Evolutionary conservation across 2,113 vertebrate species (phyloP).

Genomic region (Myotis brandtii): DNA sequence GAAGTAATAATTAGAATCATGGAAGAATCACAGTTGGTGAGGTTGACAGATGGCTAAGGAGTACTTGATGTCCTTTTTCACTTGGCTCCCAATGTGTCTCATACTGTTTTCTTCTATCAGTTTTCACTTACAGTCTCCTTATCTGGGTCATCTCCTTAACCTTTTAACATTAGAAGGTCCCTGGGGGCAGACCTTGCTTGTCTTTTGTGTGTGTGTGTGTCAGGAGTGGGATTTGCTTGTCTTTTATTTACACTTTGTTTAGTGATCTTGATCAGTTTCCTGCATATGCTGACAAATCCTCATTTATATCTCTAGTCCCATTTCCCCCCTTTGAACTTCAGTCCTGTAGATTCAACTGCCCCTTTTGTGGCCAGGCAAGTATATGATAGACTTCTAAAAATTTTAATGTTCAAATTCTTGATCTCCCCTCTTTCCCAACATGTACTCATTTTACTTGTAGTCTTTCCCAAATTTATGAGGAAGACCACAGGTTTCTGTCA

Average conservation of each 20-base stretch:
- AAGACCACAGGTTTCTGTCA: not conserved
- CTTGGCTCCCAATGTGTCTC: fast-evolving
- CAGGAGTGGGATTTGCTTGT: not conserved
- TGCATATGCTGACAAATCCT: not conserved
- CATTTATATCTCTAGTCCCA: not conserved
- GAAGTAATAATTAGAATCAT: too few relatives aligned
- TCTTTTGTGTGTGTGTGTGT: not conserved
- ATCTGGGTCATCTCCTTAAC: not conserved
- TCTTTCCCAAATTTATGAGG: not conserved
- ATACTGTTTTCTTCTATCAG: not conserved
- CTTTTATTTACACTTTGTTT: not conserved
- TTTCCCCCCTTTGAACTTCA: not conserved
- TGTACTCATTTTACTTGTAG: not conserved
- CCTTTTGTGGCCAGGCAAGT: not conserved
- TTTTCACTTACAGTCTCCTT: not conserved
- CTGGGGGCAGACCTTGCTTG: not conserved
- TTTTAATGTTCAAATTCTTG: not conserved
- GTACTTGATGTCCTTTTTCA: not conserved
- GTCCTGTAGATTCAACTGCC: not conserved
- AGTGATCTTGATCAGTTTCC: not conserved
- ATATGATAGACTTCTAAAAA: not conserved
- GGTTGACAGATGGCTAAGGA: not conserved
- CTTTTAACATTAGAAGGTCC: not conserved
- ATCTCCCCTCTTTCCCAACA: not conserved
- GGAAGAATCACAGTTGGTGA: too few relatives aligned